These are phyloP conservation scores for Hoplodrina ambigua DNA, from an alignment of 2,888 invertebrate genomes.

Conservation along the genomic window DNA sequence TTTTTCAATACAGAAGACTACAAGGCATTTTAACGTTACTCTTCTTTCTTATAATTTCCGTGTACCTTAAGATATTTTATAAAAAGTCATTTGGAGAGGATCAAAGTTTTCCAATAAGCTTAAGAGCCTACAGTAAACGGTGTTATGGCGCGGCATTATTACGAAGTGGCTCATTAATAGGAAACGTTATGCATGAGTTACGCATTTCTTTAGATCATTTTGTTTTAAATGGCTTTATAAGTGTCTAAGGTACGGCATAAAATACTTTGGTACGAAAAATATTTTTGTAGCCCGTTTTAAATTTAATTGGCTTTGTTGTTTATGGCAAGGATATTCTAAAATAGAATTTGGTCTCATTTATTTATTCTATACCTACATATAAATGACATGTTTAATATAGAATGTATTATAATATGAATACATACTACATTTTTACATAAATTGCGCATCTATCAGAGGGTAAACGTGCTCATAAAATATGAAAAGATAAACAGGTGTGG, in stretches of 20 bases:
- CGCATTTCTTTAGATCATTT: slow-evolving; percentile 45
- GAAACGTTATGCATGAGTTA: slow-evolving; percentile 46
- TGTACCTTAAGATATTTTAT: slow-evolving; percentile 44
- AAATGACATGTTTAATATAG: too few relatives aligned
- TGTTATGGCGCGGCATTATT: slow-evolving; percentile 41
- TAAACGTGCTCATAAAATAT: too few relatives aligned
- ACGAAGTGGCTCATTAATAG: slow-evolving; percentile 51
- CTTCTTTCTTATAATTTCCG: slow-evolving; percentile 47
- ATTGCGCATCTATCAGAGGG: too few relatives aligned
- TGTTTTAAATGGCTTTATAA: slow-evolving; percentile 49
- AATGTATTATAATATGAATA: too few relatives aligned
- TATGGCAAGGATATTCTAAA: background rate
- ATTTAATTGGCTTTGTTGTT: background rate
- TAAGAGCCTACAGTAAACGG: slow-evolving; percentile 54
- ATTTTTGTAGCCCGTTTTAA: slow-evolving; percentile 3
- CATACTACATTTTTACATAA: too few relatives aligned
- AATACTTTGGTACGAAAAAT: background rate
- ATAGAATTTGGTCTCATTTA: too few relatives aligned
- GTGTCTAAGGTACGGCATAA: slow-evolving; percentile 13
- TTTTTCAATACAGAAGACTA: slow-evolving; percentile 21
- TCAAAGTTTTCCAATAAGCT: slow-evolving; percentile 65
- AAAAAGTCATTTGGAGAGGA: slow-evolving; percentile 55
- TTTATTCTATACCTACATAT: too few relatives aligned
- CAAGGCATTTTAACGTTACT: slow-evolving; percentile 30
- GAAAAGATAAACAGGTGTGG: too few relatives aligned